phyloP scores from a whole-genome alignment of 30 jellyfish, hydroid and myxozoan species.

The Pseudorhiza aurosa region DNA sequence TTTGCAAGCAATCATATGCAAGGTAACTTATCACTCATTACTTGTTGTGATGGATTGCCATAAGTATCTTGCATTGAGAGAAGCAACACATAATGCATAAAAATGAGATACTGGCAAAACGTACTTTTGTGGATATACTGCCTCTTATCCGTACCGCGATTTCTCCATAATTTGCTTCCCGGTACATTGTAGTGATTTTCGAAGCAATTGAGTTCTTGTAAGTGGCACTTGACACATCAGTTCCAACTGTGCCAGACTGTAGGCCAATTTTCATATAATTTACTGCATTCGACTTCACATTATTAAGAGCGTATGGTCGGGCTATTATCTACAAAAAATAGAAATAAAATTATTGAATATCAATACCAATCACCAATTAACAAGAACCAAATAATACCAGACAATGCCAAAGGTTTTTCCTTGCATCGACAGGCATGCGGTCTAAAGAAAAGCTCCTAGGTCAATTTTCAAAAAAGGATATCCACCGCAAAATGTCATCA shows the following conservation, averaged over 20 bases:
- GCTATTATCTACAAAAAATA: not conserved
- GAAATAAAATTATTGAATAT: not conserved
- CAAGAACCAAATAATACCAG: too few species aligned
- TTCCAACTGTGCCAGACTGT: not conserved
- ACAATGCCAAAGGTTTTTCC: too few species aligned
- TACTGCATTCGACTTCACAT: not conserved
- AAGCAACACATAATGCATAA: not conserved
- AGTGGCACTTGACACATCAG: not conserved
- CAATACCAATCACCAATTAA: too few species aligned
- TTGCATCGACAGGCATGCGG: too few species aligned
- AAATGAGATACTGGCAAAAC: not conserved
- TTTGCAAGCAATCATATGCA: too few species aligned
- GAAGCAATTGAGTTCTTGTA: not conserved
- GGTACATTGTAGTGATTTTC: conserved; percentile 9
- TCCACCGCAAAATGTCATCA: too few species aligned
- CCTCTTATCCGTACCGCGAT: conserved; percentile 2
- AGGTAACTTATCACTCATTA: too few species aligned
- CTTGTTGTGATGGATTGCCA: not conserved
- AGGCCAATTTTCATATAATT: conserved; percentile 2
- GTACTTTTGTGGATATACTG: conserved; percentile 9
- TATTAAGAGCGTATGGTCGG: conserved; percentile 1
- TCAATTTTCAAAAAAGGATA: too few species aligned
- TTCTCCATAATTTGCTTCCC: conserved; percentile 19
- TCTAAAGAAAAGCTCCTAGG: too few species aligned
- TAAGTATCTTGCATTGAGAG: not conserved